Conservation (phyloP, 2,113 vertebrate genomes). For the Cynopterus brachyotis region DNA sequence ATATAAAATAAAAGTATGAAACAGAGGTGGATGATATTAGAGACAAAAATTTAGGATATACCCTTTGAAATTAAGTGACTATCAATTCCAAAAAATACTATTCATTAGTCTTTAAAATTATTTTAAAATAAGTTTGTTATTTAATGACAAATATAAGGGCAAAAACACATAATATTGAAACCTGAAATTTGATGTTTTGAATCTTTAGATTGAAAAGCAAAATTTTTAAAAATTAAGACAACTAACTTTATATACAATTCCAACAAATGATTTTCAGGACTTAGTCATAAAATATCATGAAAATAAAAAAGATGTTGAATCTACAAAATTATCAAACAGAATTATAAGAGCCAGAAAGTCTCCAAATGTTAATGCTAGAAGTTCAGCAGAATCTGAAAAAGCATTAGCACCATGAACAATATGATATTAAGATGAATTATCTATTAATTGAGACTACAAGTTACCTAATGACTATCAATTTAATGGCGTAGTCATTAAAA, state of each 20-base stretch:
- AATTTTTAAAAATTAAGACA: background rate
- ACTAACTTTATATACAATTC: constrained; percentile 15
- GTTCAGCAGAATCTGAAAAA: constrained; percentile 17
- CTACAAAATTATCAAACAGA: background rate
- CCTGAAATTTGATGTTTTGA: constrained; percentile 27
- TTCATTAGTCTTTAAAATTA: background rate
- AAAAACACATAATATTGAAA: background rate
- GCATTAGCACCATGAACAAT: background rate
- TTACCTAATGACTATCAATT: background rate
- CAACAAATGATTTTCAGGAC: constrained; percentile 26
- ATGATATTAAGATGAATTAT: constrained; percentile 16
- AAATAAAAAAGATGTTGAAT: background rate
- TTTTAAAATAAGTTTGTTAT: background rate
- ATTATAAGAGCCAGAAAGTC: constrained; percentile 1
- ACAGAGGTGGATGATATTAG: background rate
- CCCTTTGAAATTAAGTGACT: constrained; percentile 20
- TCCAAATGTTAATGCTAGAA: constrained; percentile 15
- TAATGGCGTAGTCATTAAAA: background rate
- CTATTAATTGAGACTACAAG: background rate
- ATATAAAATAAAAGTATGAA: constrained; percentile 21
- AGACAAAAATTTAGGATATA: background rate
- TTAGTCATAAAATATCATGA: background rate
- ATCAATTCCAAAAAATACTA: constrained; percentile 18
- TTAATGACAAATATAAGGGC: constrained; percentile 2
- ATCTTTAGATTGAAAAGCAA: constrained; percentile 22